Percentiles rank a stretch among this genome's conserved stretches.
These are phyloP conservation scores for Electrona antarctica DNA, from an alignment of 2,113 vertebrate genomes.

Conservation along the genomic window DNA sequence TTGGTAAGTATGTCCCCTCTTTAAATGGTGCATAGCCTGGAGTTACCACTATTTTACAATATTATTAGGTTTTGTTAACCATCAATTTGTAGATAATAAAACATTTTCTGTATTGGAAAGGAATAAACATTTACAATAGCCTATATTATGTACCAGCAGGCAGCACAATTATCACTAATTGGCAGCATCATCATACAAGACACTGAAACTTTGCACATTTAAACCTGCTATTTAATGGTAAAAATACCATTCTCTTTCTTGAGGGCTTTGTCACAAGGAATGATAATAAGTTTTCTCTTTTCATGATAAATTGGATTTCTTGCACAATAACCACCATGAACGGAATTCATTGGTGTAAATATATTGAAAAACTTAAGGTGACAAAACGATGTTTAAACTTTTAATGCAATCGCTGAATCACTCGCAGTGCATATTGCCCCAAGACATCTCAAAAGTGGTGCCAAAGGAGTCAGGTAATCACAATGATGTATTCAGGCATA, in stretches of 20 bases:
- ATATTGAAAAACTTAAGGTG: slow-evolving; percentile 2
- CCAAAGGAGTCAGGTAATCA: slow-evolving; percentile 93
- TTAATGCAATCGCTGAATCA: slow-evolving; percentile 53
- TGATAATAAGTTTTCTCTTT: not conserved
- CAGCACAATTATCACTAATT: not conserved
- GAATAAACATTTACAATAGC: too few relatives aligned
- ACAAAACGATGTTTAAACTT: slow-evolving; percentile 46
- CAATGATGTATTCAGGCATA: slow-evolving; percentile 90
- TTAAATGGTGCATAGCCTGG: not conserved
- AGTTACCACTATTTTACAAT: not conserved
- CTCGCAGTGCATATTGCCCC: slow-evolving; percentile 38
- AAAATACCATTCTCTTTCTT: slow-evolving; percentile 16
- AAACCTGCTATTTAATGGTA: slow-evolving; percentile 45
- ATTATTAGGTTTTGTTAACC: not conserved
- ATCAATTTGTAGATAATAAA: not conserved
- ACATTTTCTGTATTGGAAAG: too few relatives aligned
- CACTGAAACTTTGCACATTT: slow-evolving; percentile 32
- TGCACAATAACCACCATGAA: slow-evolving; percentile 13
- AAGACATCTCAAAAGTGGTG: slow-evolving; percentile 79
- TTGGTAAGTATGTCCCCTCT: not conserved
- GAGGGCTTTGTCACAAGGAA: slow-evolving; percentile 37
- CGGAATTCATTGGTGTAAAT: slow-evolving; percentile 17
- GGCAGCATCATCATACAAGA: not conserved
- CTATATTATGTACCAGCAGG: too few relatives aligned
- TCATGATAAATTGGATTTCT: not conserved